A percentile compares a stretch with the other conserved stretches of the same genome.
These are phyloP conservation scores for Martes flavigula DNA, from an alignment of 2,797 vertebrate genomes.

Conservation along the genomic window DNA sequence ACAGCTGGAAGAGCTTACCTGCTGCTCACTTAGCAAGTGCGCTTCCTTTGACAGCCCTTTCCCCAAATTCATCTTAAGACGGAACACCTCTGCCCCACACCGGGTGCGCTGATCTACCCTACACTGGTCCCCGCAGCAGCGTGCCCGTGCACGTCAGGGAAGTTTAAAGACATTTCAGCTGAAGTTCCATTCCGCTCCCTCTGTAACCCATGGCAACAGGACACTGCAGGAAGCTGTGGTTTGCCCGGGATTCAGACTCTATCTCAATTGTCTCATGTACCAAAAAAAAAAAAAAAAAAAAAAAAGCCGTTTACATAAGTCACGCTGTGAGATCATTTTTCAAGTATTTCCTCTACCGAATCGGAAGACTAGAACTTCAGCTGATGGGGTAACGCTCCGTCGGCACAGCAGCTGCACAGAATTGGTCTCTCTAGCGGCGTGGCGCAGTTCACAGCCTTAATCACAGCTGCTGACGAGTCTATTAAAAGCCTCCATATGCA, in stretches of 20 bases:
- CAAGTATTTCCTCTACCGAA: constrained; percentile 78
- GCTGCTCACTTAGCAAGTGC: constrained; percentile 78
- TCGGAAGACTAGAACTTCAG: constrained; percentile 68
- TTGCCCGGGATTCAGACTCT: constrained; percentile 83
- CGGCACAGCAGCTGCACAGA: constrained; percentile 75
- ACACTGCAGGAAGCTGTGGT: constrained; percentile 84
- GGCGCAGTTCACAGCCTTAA: constrained; percentile 68
- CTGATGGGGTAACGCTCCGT: constrained; percentile 61
- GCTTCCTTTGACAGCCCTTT: constrained; percentile 83
- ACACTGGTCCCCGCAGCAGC: constrained; percentile 77
- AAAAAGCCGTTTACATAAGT: constrained; percentile 80
- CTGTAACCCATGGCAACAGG: constrained; percentile 87
- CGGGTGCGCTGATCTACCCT: constrained; percentile 72
- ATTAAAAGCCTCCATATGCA: constrained; percentile 77
- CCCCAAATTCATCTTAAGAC: constrained; percentile 83
- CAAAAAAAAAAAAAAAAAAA: constrained; percentile 69
- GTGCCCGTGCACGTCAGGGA: constrained; percentile 90
- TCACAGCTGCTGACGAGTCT: constrained; percentile 72
- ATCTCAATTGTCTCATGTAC: constrained; percentile 80
- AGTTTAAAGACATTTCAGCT: constrained; percentile 85
- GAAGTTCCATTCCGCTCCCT: constrained; percentile 85
- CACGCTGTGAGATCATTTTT: constrained; percentile 77
- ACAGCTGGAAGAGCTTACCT: constrained; percentile 77
- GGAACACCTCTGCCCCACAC: constrained; percentile 66
- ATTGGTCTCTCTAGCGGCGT: constrained; percentile 57